Base-by-base conservation (phyloP, 2,113 vertebrate genomes). In the Cyanoliseus patagonus region DNA sequence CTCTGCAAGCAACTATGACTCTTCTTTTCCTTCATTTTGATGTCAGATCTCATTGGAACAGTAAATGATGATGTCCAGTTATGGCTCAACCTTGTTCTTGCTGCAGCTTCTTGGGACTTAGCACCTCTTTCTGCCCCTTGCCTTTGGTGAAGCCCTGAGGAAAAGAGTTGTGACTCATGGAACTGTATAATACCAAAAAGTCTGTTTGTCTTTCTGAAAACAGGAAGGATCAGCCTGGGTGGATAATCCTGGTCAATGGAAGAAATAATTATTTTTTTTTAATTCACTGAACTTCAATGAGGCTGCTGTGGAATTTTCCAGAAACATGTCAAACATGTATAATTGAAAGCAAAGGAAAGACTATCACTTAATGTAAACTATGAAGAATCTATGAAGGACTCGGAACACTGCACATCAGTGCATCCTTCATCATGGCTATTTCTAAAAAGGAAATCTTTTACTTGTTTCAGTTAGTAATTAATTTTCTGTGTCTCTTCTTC, bases 31-130 rank as follows among this genome's bases (percentile, higher is more conserved):
- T 80, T 80, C 10, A 10, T 63, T 83, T 59, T 5, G 0, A 16
- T 86, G 28, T 64, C 41, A 22, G 7, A 64, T 59, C 15, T 77
- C 22, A 35, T 49, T n/a, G 15, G 9, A 74, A 31, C 8, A 86
- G 14, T 28, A 57, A 83, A 61, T 7, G 1, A 37, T 11, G 9
- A 22, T 47, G 44, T 55, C 35, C 46, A 15, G 17, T 55, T 49
- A 42, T 4, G 13, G 20, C 39, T 74, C 62, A 80, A 42, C 35
- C 37, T 42, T 1, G 0, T 41, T 19, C 22, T 55, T 78, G 23
- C 25, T 0, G 0, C 44, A 79, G 42, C 6, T 11, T 44, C 22
- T 20, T 13, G 5, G 33, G 42, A 46, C 11, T 46, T 59, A 13
- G 47, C 35, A 46, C 7, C 76, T 46, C 22, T n/a, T 11, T 75